Percentiles rank a stretch among this genome's conserved stretches.
Conservation (phyloP, 2,797 vertebrate species). For the Phylloscopus collybita region DNA sequence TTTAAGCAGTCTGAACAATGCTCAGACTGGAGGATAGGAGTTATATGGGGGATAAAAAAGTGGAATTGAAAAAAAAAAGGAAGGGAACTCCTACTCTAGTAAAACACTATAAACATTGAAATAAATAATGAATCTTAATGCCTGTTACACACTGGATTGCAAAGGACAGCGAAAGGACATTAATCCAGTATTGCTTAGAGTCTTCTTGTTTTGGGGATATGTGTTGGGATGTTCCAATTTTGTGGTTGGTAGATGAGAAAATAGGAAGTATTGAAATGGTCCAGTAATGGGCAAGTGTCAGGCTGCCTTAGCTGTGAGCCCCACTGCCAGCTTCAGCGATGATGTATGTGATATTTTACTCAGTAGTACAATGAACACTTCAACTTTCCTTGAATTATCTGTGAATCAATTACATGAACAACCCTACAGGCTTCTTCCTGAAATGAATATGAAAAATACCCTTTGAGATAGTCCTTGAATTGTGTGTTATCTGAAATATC, state of each 20-base stretch:
- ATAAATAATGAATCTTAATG: not conserved
- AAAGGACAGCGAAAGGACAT: not conserved
- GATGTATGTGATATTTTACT: not conserved
- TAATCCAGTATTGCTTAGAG: not conserved
- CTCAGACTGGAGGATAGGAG: not conserved
- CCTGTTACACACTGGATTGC: not conserved
- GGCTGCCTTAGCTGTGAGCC: not conserved
- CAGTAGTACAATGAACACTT: not conserved
- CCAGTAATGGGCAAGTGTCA: not conserved
- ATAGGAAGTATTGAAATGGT: not conserved
- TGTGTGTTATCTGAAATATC: slow-evolving; percentile 2
- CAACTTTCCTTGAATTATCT: slow-evolving; percentile 6
- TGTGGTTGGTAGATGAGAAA: not conserved
- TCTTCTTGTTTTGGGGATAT: not conserved
- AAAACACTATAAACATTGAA: not conserved
- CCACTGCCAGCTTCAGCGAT: not conserved
- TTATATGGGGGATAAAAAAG: not conserved
- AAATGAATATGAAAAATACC: not conserved
- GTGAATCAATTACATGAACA: not conserved
- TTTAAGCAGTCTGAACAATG: not conserved
- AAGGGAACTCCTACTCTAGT: not conserved
- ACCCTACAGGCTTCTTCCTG: not conserved
- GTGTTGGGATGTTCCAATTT: not conserved
- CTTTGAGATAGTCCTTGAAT: not conserved
- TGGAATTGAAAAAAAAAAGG: not conserved